Conservation (phyloP, 2,888 invertebrate genomes). For the Deilephila elpenor region DNA sequence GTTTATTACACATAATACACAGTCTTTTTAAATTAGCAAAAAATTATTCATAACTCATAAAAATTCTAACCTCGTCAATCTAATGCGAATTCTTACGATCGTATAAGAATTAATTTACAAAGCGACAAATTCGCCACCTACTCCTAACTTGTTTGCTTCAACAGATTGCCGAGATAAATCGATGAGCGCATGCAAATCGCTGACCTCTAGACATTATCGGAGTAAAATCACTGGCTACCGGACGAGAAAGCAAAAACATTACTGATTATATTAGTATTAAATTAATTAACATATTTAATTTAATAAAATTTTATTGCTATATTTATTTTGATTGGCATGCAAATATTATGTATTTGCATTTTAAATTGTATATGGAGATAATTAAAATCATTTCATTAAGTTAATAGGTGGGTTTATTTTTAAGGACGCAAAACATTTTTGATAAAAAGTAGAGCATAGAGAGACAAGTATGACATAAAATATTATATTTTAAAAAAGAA, state of each 20-base stretch:
- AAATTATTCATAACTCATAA: not conserved
- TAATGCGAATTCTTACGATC: slow-evolving; percentile 13
- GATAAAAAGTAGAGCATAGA: no score
- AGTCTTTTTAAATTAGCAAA: not conserved
- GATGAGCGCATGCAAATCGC: slow-evolving; percentile 14
- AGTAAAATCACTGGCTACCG: slow-evolving; percentile 7
- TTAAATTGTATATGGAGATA: no score
- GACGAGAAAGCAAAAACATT: slow-evolving; percentile 2
- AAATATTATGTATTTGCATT: no score
- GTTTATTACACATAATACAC: not conserved
- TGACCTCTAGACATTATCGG: slow-evolving; percentile 14
- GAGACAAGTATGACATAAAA: no score
- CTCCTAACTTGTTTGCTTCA: slow-evolving; percentile 6
- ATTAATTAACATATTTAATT: slow-evolving; percentile 8
- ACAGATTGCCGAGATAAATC: slow-evolving; percentile 14
- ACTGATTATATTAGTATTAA: not conserved
- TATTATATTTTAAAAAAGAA: no score
- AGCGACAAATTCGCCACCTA: slow-evolving; percentile 17
- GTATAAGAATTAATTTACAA: slow-evolving; percentile 17
- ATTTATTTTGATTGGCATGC: no score
- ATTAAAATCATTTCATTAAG: no score
- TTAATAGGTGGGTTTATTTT: no score
- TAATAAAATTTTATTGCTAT: not conserved
- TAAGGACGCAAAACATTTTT: no score
- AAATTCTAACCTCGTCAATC: slow-evolving; percentile 4